Percentiles rank a stretch among this genome's conserved stretches.
Conservation (phyloP, 2,888 invertebrate species). For the Drosophila monieri region DNA sequence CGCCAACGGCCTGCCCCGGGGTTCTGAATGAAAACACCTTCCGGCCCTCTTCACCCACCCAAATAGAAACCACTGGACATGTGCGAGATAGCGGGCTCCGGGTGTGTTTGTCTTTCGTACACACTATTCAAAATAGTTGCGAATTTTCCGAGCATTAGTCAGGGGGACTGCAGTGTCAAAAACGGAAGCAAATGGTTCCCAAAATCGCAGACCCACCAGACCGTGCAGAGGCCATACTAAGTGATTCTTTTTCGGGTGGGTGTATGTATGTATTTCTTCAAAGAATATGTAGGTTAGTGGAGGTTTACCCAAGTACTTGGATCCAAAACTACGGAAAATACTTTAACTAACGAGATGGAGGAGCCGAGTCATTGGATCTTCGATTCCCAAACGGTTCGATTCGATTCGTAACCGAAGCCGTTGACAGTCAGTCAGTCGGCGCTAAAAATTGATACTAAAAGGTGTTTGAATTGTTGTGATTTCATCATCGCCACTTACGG, state of each 20-base stretch:
- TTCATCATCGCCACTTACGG: constrained; percentile 78
- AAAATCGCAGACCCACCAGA: not conserved
- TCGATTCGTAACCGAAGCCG: constrained; percentile 13
- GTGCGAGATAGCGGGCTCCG: not conserved
- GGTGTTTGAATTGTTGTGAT: constrained; percentile 80
- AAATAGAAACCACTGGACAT: not conserved
- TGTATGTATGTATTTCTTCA: too few relatives aligned
- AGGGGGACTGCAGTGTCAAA: not conserved
- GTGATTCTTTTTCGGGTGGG: not conserved
- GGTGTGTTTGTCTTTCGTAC: not conserved
- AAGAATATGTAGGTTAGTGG: not conserved
- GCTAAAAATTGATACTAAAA: constrained; percentile 74
- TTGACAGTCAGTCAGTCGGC: constrained; percentile 51
- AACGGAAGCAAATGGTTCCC: not conserved
- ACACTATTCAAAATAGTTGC: not conserved
- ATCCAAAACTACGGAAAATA: not conserved
- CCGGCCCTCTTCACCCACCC: not conserved
- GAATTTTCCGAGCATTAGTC: not conserved
- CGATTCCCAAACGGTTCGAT: not conserved
- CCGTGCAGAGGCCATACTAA: not conserved
- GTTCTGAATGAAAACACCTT: constrained; percentile 19
- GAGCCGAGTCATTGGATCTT: not conserved
- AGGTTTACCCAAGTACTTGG: not conserved
- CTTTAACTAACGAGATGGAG: not conserved
- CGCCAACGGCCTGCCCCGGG: not conserved